phyloP scores from a whole-genome alignment of 2,888 invertebrate species.

The Luperina testacea region DNA sequence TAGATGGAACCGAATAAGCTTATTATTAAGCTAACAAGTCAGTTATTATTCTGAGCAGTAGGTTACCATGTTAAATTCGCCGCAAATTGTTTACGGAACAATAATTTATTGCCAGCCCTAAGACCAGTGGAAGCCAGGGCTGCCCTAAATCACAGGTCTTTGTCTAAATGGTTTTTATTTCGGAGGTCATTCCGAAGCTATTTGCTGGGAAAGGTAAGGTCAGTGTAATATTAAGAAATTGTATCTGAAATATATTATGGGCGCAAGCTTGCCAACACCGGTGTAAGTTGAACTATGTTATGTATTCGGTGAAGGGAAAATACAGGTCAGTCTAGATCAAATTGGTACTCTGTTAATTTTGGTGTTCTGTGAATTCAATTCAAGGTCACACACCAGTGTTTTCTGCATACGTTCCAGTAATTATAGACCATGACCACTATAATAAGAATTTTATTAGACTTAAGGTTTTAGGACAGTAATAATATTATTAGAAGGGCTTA shows the following conservation, averaged over 20 bases:
- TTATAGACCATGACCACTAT: background rate
- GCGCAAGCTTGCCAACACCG: background rate
- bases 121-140: conserved; percentile 18
- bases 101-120: conserved; percentile 39
- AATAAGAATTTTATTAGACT: background rate
- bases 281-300: background rate
- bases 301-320: background rate
- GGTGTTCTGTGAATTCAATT: background rate
- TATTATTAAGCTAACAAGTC: conserved; percentile 31
- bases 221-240: conserved; percentile 39
- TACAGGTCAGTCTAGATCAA: background rate
- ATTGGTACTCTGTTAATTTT: conserved; percentile 2
- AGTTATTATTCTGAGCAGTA: conserved; percentile 5
- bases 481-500: background rate
- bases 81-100: conserved; percentile 42
- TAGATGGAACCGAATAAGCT: conserved; percentile 12
- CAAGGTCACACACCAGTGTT: too few species aligned
- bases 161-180: conserved; percentile 30
- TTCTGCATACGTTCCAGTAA: background rate
- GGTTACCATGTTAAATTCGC: conserved; percentile 19
- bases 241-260: conserved; percentile 31
- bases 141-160: conserved; percentile 35
- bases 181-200: conserved; percentile 13
- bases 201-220: conserved; percentile 40
- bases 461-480: background rate